Conservation (phyloP, 2,797 vertebrate species). For the Eremophila alpestris region DNA sequence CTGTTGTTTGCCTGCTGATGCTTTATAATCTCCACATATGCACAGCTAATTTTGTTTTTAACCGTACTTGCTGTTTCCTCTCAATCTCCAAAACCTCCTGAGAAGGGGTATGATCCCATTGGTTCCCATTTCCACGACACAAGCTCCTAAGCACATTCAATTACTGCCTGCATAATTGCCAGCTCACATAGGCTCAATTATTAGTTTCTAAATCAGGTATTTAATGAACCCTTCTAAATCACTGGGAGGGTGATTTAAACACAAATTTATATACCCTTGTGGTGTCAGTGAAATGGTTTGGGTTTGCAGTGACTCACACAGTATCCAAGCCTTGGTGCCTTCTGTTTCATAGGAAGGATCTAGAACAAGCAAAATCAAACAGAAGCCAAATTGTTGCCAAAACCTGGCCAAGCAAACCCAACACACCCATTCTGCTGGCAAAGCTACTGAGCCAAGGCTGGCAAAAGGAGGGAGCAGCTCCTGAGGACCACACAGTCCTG, state of each 20-base stretch:
- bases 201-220: constrained; percentile 43
- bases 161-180: constrained; percentile 7
- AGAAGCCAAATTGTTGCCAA: not conserved
- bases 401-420: not conserved
- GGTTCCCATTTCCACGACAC: constrained; percentile 31
- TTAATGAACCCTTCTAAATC: constrained; percentile 17
- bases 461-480: not conserved
- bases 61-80: not conserved
- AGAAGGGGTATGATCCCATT: not conserved
- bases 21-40: not conserved
- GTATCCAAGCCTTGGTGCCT: not conserved
- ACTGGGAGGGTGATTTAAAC: not conserved
- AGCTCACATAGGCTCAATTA: not conserved
- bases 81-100: not conserved
- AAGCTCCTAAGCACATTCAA: not conserved
- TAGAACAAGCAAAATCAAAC: not conserved
- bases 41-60: constrained; percentile 26
- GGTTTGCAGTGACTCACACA: not conserved
- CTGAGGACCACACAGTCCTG: not conserved
- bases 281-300: not conserved
- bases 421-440: not conserved
- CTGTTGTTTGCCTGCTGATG: not conserved
- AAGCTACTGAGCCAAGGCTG: not conserved
- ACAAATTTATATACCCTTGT: not conserved
- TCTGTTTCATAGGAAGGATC: not conserved